Percentiles rank a stretch among this genome's conserved stretches.
These are phyloP conservation scores for Lithobates sylvaticus DNA, from an alignment of 2,797 vertebrate genomes.

Conservation along the genomic window DNA sequence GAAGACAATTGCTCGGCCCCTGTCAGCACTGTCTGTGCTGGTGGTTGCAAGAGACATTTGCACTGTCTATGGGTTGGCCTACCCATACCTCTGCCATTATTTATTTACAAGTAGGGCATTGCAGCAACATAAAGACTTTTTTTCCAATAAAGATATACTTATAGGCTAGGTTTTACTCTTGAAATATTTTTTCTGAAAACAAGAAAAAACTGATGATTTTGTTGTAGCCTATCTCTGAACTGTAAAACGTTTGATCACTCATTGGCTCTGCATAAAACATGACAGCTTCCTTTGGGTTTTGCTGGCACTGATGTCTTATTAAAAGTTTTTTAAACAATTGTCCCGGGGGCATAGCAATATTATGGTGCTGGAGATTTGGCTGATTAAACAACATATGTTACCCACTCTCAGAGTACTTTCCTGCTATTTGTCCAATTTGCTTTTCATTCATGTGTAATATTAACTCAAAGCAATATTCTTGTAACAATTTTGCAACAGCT, in stretches of 20 bases:
- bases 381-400: conserved; percentile 40
- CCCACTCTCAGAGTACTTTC: conserved; percentile 3
- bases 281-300: conserved; percentile 25
- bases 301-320: conserved; percentile 38
- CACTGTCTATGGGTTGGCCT: too few relatives aligned
- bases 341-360: conserved; percentile 35
- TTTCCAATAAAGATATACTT: too few relatives aligned
- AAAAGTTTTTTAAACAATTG: conserved; percentile 11
- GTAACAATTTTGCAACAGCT: not conserved
- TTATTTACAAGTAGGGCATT: too few relatives aligned
- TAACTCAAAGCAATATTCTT: conserved; percentile 9
- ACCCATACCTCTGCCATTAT: too few relatives aligned
- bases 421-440: conserved; percentile 31
- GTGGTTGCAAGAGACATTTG: too few relatives aligned
- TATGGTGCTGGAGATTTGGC: conserved; percentile 30
- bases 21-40: too few relatives aligned
- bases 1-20: too few relatives aligned
- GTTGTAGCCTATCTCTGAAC: conserved; percentile 14
- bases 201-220: conserved; percentile 28
- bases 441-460: conserved; percentile 18
- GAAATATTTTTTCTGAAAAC: conserved; percentile 16
- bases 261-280: conserved; percentile 19
- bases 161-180: conserved; percentile 14
- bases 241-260: conserved; percentile 34
- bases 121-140: too few relatives aligned